phyloP scores from a whole-genome alignment of 2,797 vertebrate genomes.

The Ctenopoma kingsleyae region DNA sequence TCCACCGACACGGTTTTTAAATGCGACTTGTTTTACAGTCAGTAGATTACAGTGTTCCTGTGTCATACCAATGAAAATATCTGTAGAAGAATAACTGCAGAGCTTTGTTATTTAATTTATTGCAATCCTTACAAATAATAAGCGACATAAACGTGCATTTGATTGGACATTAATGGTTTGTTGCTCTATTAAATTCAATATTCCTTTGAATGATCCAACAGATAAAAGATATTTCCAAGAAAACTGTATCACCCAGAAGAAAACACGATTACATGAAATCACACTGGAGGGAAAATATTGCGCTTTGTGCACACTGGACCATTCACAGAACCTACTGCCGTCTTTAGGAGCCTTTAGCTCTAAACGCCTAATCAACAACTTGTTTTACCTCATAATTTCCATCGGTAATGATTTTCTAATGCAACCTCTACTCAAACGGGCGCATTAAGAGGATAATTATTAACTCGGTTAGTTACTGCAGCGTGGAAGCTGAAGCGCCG shows the following conservation, averaged over 20 bases:
- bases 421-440: constrained; percentile 74
- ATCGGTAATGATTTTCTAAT: constrained; percentile 87
- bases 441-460: constrained; percentile 80
- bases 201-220: background rate
- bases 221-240: background rate
- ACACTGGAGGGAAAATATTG: background rate
- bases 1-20: background rate
- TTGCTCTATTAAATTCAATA: background rate
- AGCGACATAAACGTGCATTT: background rate
- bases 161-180: background rate
- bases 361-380: constrained; percentile 83
- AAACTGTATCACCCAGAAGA: background rate
- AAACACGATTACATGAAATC: background rate
- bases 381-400: constrained; percentile 81
- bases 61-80: background rate
- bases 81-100: background rate
- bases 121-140: background rate
- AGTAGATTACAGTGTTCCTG: too few relatives aligned
- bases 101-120: background rate
- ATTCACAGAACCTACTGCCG: constrained; percentile 13
- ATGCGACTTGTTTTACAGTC: background rate
- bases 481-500: constrained; percentile 53
- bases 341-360: constrained; percentile 84
- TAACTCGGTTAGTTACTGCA: constrained; percentile 79
- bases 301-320: background rate